These are phyloP conservation scores for Scyliorhinus canicula DNA, from an alignment of 2,797 vertebrate genomes.

Conservation along the genomic window DNA sequence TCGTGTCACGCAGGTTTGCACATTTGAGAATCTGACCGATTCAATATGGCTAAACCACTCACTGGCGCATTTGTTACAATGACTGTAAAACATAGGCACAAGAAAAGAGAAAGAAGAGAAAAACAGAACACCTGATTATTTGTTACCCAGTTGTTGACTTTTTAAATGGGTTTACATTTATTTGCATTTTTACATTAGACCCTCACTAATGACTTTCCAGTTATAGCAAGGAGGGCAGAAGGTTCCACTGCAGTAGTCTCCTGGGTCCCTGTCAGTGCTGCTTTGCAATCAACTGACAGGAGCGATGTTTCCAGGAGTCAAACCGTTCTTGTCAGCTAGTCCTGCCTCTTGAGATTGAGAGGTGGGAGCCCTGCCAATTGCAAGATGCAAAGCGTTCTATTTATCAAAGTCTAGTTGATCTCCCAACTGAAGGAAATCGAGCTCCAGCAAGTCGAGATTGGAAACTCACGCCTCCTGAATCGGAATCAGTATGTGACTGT, in stretches of 20 bases:
- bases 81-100: neutral
- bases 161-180: neutral
- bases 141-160: neutral
- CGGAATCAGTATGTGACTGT: neutral
- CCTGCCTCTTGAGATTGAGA: neutral
- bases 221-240: neutral
- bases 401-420: neutral
- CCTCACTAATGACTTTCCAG: neutral
- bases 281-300: neutral
- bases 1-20: neutral
- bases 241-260: neutral
- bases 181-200: conserved; percentile 7
- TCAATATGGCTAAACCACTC: neutral
- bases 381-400: neutral
- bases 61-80: neutral
- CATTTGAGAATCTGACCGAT: neutral
- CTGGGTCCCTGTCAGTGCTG: neutral
- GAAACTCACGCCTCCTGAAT: neutral
- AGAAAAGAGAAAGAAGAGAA: neutral
- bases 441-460: neutral
- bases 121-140: neutral
- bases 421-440: neutral
- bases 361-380: neutral
- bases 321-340: neutral
- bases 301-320: neutral